Conservation (phyloP, 2,797 vertebrate genomes). For the Enteromius treurensis region DNA sequence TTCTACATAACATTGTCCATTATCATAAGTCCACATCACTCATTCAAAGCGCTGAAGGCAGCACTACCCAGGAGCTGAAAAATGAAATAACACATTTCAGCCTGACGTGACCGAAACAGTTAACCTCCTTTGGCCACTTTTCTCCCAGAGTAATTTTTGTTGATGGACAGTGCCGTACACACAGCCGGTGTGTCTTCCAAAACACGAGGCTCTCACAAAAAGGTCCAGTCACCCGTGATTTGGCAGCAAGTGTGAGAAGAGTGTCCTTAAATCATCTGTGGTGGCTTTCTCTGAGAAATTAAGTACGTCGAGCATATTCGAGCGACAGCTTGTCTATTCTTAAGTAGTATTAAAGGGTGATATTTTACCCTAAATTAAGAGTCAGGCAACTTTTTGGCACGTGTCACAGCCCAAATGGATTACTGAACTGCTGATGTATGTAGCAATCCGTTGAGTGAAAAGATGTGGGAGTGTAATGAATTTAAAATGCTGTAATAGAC, state of each 20-base stretch:
- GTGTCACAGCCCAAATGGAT: constrained; percentile 67
- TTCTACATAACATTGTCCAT: constrained; percentile 30
- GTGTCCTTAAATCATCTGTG: constrained; percentile 64
- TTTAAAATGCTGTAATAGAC: constrained; percentile 83
- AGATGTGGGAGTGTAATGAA: constrained; percentile 84
- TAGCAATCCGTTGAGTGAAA: constrained; percentile 65
- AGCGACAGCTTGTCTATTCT: constrained; percentile 59
- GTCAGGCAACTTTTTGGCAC: constrained; percentile 64
- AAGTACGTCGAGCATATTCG: constrained; percentile 47
- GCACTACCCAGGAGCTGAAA: constrained; percentile 45
- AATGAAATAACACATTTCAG: constrained; percentile 46
- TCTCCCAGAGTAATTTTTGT: constrained; percentile 44
- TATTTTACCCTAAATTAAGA: constrained; percentile 62
- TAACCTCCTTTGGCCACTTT: constrained; percentile 46
- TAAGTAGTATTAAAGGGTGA: constrained; percentile 61
- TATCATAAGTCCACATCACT: constrained; percentile 40
- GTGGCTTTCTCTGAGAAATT: constrained; percentile 56
- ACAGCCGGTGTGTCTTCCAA: constrained; percentile 23
- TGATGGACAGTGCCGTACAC: constrained; percentile 46
- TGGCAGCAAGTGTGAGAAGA: constrained; percentile 54
- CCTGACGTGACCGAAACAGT: constrained; percentile 45
- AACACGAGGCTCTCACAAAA: constrained; percentile 37
- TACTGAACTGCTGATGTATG: constrained; percentile 79
- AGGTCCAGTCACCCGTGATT: constrained; percentile 49
- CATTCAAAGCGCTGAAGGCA: constrained; percentile 40